Evolutionary conservation across 2,113 vertebrate species (phyloP).

Genomic region (Dissostichus mawsoni): DNA sequence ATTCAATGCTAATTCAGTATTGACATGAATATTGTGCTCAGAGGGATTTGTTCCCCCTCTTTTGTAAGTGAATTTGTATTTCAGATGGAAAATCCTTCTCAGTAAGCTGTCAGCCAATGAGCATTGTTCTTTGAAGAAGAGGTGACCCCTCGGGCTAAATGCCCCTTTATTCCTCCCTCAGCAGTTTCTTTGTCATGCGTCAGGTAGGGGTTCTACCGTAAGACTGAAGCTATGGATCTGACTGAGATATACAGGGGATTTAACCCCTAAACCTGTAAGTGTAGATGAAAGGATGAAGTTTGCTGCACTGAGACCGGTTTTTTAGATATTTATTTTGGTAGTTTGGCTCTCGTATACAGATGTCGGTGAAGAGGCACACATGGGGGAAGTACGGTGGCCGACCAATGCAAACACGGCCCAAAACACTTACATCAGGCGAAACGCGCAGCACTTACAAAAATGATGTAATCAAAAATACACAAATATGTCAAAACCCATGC

Average conservation of each 20-base stretch:
- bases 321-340: too few species aligned
- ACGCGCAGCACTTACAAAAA: too few species aligned
- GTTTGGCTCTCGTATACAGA: too few species aligned
- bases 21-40: constrained; percentile 57
- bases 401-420: too few species aligned
- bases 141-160: constrained; percentile 30
- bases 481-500: too few species aligned
- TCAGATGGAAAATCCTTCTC: constrained; percentile 30
- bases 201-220: constrained; percentile 48
- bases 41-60: constrained; percentile 14
- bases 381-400: too few species aligned
- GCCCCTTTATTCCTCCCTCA: constrained; percentile 30
- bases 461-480: too few species aligned
- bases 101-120: constrained; percentile 1
- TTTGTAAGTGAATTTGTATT: constrained; percentile 50
- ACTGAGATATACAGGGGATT: constrained; percentile 10
- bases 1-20: constrained; percentile 68
- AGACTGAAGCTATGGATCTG: constrained; percentile 10
- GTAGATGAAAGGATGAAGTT: neutral
- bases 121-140: constrained; percentile 55
- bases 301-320: too few species aligned
- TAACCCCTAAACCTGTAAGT: constrained; percentile 14
- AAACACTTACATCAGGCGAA: too few species aligned
- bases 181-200: constrained; percentile 48
- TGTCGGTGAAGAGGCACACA: too few species aligned